Conservation (phyloP, 1,140 invertebrate genomes). For the Samia ricini region DNA sequence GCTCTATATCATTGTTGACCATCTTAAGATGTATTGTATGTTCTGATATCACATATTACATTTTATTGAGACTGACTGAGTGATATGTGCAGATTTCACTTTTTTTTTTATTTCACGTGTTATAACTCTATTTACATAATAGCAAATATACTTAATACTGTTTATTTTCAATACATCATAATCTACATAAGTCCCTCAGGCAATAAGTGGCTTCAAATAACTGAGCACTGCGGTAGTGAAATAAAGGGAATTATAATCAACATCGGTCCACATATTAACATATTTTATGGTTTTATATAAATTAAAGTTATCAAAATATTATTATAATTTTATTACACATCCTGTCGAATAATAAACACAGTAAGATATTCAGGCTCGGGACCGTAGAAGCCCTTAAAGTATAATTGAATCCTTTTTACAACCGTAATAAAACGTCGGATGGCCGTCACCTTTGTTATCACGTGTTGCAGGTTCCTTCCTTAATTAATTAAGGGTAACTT, state of each 20-base stretch:
- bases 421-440: conserved; percentile 23
- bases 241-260: neutral
- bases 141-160: too few relatives aligned
- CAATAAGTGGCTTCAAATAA: too few relatives aligned
- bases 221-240: neutral
- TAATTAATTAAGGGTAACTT: conserved; percentile 20
- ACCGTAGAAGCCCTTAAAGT: conserved; percentile 2
- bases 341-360: neutral
- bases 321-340: neutral
- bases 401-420: conserved; percentile 25
- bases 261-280: neutral
- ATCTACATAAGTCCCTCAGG: too few relatives aligned
- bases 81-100: too few relatives aligned
- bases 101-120: too few relatives aligned
- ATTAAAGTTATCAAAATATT: neutral
- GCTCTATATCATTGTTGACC: too few relatives aligned
- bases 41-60: too few relatives aligned
- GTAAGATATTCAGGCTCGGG: neutral
- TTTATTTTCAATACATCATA: too few relatives aligned
- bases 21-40: too few relatives aligned
- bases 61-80: too few relatives aligned
- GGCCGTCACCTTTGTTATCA: conserved; percentile 17
- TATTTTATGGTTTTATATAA: neutral
- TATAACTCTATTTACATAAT: too few relatives aligned
- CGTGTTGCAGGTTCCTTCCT: conserved; percentile 15